Conservation (phyloP, 2,113 vertebrate genomes). For the Cyphomyrus discorhynchus region DNA sequence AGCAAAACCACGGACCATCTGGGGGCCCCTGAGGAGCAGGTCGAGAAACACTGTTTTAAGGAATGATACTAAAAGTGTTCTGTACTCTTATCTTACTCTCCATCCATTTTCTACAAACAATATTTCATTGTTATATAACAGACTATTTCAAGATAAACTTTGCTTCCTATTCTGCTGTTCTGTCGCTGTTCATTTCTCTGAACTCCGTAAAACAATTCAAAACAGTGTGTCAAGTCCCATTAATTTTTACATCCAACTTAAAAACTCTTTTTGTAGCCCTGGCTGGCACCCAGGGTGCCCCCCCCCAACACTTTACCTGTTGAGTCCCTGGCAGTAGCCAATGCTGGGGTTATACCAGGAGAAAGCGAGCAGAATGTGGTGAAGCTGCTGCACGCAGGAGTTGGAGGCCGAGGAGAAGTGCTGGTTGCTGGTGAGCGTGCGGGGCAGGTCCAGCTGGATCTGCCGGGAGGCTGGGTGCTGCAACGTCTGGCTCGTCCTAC, state of each 20-base stretch:
- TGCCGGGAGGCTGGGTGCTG: constrained; percentile 76
- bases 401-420: constrained; percentile 77
- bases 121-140: background rate
- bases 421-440: constrained; percentile 85
- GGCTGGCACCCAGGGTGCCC: background rate
- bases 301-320: constrained; percentile 38
- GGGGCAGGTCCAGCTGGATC: constrained; percentile 87
- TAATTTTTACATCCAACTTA: background rate
- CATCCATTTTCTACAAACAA: background rate
- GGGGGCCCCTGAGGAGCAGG: background rate
- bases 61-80: background rate
- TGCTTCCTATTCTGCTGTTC: background rate
- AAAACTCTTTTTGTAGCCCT: background rate
- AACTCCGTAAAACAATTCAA: background rate
- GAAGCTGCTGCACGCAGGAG: constrained; percentile 71
- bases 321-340: constrained; percentile 92
- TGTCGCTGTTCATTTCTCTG: background rate
- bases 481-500: constrained; percentile 56
- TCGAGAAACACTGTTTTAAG: background rate
- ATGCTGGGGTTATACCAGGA: constrained; percentile 86
- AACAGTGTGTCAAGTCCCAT: background rate
- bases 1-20: background rate
- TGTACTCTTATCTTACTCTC: background rate
- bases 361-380: constrained; percentile 80
- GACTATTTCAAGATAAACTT: background rate